Evolutionary conservation across 2,797 vertebrate species (phyloP).

Genomic region (Hoplostethus atlanticus): DNA sequence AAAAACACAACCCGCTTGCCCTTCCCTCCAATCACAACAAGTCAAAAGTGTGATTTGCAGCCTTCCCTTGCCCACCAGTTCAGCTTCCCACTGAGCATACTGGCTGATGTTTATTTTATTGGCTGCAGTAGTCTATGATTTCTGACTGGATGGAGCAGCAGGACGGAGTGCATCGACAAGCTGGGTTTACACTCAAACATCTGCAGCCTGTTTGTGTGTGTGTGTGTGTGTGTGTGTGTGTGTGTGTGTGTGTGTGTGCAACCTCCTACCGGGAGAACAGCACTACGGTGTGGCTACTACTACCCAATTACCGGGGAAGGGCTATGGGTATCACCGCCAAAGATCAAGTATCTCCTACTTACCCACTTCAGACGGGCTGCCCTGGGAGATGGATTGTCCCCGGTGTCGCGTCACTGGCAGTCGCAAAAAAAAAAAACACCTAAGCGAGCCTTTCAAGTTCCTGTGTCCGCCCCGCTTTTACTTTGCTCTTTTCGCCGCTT

Average conservation of each 20-base stretch:
- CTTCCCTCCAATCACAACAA: slow-evolving; percentile 45
- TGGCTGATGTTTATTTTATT: slow-evolving; percentile 61
- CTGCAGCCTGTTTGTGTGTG: slow-evolving; percentile 36
- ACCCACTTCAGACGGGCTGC: slow-evolving; percentile 65
- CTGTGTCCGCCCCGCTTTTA: slow-evolving; percentile 23
- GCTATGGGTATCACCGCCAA: slow-evolving; percentile 50
- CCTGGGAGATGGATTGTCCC: slow-evolving; percentile 55
- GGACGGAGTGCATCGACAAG: slow-evolving; percentile 28
- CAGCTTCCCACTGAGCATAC: slow-evolving; percentile 22
- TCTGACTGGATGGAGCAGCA: slow-evolving; percentile 21
- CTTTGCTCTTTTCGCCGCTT: slow-evolving; percentile 14
- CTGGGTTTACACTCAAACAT: slow-evolving; percentile 39
- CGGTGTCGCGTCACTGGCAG: slow-evolving; percentile 36
- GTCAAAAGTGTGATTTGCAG: slow-evolving; percentile 32
- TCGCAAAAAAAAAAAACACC: slow-evolving; percentile 12
- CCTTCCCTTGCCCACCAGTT: slow-evolving; percentile 26
- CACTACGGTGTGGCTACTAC: slow-evolving; percentile 15
- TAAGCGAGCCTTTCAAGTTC: slow-evolving; percentile 11
- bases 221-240: no score
- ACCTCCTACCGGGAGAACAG: slow-evolving; percentile 31
- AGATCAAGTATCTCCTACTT: slow-evolving; percentile 69
- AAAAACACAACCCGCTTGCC: neutral
- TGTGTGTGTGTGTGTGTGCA: slow-evolving; percentile 3
- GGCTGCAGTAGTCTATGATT: slow-evolving; percentile 38
- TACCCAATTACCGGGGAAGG: slow-evolving; percentile 15